phyloP scores from a whole-genome alignment of 2,113 vertebrate species.

The Barnardius zonarius region DNA sequence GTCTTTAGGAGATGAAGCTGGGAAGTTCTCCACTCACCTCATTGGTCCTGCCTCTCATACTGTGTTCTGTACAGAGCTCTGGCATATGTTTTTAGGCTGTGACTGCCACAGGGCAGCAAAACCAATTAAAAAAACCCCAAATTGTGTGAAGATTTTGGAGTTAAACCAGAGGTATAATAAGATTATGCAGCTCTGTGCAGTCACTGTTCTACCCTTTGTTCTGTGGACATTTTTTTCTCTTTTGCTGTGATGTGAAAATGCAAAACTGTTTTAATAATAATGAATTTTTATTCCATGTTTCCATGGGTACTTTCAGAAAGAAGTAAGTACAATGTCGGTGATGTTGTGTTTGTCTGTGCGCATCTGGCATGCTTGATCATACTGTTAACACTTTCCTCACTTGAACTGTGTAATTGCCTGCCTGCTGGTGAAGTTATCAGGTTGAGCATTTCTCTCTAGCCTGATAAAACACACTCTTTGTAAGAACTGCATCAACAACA shows the following conservation, averaged over 20 bases:
- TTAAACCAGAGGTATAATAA: background rate
- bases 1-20: background rate
- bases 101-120: background rate
- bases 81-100: background rate
- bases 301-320: constrained; percentile 71
- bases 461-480: background rate
- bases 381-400: constrained; percentile 59
- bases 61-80: background rate
- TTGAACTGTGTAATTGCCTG: constrained; percentile 21
- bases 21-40: background rate
- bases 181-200: background rate
- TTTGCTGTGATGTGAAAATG: constrained; percentile 51
- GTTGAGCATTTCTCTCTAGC: background rate
- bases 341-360: constrained; percentile 59
- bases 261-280: constrained; percentile 59
- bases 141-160: background rate
- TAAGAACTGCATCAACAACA: background rate
- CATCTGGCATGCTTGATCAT: constrained; percentile 55
- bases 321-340: constrained; percentile 52
- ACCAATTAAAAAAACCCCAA: background rate
- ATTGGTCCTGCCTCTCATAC: background rate
- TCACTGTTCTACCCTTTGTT: background rate
- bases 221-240: background rate
- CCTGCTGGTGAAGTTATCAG: background rate
- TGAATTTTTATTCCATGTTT: constrained; percentile 73